Conservation (phyloP, 2,888 invertebrate species). For the Alitta virens region DNA sequence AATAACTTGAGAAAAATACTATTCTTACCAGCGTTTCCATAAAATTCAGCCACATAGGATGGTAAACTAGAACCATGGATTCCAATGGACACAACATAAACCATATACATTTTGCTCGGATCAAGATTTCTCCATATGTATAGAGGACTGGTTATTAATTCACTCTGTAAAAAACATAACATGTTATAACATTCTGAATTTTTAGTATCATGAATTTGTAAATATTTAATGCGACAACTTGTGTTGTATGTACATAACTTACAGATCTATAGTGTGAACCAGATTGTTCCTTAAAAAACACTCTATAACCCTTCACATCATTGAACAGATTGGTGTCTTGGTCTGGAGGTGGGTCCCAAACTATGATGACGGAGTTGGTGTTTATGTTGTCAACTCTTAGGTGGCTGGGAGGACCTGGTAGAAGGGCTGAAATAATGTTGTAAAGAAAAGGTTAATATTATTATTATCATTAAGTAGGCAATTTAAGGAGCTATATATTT, state of each 20-base stretch:
- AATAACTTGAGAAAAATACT: no score
- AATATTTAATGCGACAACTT: no score
- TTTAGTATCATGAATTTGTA: no score
- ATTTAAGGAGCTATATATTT: no score
- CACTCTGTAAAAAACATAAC: background rate
- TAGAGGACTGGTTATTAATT: background rate
- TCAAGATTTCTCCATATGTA: background rate
- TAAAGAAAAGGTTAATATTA: no score
- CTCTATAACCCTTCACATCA: constrained; percentile 5
- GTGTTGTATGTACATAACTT: no score
- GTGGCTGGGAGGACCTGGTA: constrained; percentile 2
- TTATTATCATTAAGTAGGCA: no score
- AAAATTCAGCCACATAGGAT: background rate
- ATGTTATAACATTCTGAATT: no score
- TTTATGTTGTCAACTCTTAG: background rate
- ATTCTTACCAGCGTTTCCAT: no score
- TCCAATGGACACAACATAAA: constrained; percentile 9
- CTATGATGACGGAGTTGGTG: background rate
- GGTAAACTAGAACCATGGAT: constrained; percentile 11
- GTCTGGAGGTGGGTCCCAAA: constrained; percentile 1
- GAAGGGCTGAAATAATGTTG: constrained; percentile 1
- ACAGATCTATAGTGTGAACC: background rate
- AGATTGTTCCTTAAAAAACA: background rate
- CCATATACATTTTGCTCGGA: background rate
- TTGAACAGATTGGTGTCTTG: background rate